These are phyloP conservation scores for Agrotis ipsilon DNA, from an alignment of 2,888 invertebrate genomes.

Conservation along the genomic window DNA sequence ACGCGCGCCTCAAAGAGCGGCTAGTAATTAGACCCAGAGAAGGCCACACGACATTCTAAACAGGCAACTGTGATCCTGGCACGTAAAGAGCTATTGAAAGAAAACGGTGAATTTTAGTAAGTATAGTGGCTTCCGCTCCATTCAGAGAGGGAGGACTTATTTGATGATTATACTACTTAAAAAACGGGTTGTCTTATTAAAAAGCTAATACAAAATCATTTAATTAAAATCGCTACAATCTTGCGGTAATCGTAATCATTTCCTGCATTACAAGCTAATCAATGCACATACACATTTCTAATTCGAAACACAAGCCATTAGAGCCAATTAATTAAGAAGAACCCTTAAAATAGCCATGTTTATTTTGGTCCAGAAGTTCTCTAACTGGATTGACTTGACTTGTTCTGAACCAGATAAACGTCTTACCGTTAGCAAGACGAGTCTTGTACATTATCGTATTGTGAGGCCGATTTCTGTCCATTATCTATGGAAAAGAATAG, in stretches of 20 bases:
- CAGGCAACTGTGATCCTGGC: too few species aligned
- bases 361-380: conserved; percentile 46
- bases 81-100: too few species aligned
- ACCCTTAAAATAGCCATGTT: conserved; percentile 30
- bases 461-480: neutral
- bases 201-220: neutral
- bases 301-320: conserved; percentile 18
- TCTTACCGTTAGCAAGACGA: conserved; percentile 38
- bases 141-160: too few species aligned
- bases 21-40: too few species aligned
- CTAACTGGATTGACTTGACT: conserved; percentile 37
- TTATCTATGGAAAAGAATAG: neutral
- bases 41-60: too few species aligned
- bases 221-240: neutral
- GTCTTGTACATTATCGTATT: conserved; percentile 44
- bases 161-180: too few species aligned
- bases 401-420: conserved; percentile 42
- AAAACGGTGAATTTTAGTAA: too few species aligned
- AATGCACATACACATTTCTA: conserved; percentile 8
- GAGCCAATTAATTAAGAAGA: conserved; percentile 10
- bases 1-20: too few species aligned
- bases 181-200: too few species aligned
- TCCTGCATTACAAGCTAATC: conserved; percentile 1
- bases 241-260: neutral
- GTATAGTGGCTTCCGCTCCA: too few species aligned